Conservation (phyloP, 2,113 vertebrate species). For the Urocolius indicus region DNA sequence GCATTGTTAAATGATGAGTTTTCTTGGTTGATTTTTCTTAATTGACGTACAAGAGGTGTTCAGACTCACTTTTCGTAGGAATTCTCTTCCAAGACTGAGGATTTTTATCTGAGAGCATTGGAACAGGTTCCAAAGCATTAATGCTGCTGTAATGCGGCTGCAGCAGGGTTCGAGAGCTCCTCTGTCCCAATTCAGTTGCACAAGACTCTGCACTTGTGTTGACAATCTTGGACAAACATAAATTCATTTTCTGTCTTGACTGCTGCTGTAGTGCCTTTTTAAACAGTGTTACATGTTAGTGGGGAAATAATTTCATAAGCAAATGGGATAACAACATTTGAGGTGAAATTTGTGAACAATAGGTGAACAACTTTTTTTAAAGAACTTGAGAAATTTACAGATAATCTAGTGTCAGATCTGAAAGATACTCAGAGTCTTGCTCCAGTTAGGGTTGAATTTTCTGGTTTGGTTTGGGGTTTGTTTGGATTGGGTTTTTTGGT, state of each 20-base stretch:
- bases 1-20: neutral
- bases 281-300: neutral
- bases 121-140: neutral
- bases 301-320: neutral
- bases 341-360: neutral
- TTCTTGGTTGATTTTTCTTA: neutral
- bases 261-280: neutral
- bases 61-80: neutral
- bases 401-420: neutral
- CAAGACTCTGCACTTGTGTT: neutral
- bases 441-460: neutral
- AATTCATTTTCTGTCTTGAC: neutral
- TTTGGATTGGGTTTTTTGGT: neutral
- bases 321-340: neutral
- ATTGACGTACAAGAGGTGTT: neutral
- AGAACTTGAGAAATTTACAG: neutral
- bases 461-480: fast-evolving
- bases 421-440: neutral
- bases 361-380: neutral
- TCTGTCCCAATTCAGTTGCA: neutral
- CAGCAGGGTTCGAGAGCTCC: neutral
- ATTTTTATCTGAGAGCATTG: neutral
- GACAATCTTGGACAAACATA: neutral
- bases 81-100: neutral
- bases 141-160: neutral